Conservation (phyloP, 2,888 invertebrate species). For the Digitonthophagus gazella region DNA sequence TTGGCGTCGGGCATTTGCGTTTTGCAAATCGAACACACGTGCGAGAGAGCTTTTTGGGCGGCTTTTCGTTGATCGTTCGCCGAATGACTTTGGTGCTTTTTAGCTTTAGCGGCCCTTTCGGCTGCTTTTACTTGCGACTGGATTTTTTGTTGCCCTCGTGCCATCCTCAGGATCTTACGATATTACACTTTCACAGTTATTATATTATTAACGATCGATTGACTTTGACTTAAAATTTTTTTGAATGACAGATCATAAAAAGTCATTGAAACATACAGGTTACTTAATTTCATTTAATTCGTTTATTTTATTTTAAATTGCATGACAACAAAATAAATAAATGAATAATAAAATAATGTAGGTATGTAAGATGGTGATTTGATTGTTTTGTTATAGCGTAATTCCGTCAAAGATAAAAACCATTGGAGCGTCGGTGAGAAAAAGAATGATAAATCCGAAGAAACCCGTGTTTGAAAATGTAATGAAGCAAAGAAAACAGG, state of each 20-base stretch:
- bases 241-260: not conserved
- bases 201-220: not conserved
- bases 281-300: no score
- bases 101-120: constrained; percentile 81
- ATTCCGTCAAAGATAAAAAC: constrained; percentile 27
- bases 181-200: no score
- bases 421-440: constrained; percentile 26
- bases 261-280: no score
- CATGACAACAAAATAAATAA: no score
- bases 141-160: constrained; percentile 97
- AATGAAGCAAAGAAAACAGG: not conserved
- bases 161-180: no score
- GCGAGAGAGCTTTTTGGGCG: constrained; percentile 89
- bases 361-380: not conserved
- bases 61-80: constrained; percentile 88
- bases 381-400: constrained; percentile 28
- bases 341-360: constrained; percentile 9
- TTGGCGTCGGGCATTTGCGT: constrained; percentile 99
- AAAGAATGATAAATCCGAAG: constrained; percentile 20
- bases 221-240: not conserved
- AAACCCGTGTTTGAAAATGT: constrained; percentile 20
- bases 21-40: constrained; percentile 90
- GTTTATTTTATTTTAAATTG: no score
- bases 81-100: constrained; percentile 87
- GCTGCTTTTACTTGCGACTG: constrained; percentile 96